A percentile compares a stretch with the other conserved stretches of the same genome.
Evolutionary conservation across 2,888 invertebrate species (phyloP).

Genomic region (Bedellia somnulentella): DNA sequence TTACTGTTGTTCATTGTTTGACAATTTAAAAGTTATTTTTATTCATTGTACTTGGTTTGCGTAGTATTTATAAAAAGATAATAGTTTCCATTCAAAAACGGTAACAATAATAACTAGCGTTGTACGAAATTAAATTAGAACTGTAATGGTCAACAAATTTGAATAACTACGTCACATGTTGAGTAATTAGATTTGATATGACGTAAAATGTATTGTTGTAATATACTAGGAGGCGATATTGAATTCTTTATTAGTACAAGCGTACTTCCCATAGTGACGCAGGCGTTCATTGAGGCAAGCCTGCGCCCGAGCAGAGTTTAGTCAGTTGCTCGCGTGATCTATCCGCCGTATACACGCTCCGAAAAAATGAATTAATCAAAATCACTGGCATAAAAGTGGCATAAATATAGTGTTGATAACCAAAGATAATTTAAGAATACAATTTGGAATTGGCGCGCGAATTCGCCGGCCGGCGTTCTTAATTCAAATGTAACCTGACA

Average conservation of each 20-base stretch:
- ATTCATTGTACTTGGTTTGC: too few species aligned
- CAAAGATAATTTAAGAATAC: too few species aligned
- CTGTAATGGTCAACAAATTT: too few species aligned
- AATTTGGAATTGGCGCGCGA: too few species aligned
- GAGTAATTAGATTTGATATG: background rate
- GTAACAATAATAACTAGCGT: too few species aligned
- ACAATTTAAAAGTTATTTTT: too few species aligned
- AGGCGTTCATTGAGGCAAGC: slow-evolving; percentile 43
- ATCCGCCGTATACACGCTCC: slow-evolving; percentile 51
- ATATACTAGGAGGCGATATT: too few species aligned
- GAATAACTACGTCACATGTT: too few species aligned
- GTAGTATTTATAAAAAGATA: too few species aligned
- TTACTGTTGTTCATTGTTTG: too few species aligned
- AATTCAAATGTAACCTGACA: slow-evolving; percentile 25
- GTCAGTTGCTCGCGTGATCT: slow-evolving; percentile 54
- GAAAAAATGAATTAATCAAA: background rate
- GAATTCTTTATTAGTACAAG: slow-evolving; percentile 1
- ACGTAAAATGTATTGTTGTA: slow-evolving; percentile 1
- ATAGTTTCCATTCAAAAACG: too few species aligned
- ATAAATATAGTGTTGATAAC: background rate
- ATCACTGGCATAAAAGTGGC: slow-evolving; percentile 1
- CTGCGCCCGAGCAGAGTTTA: slow-evolving; percentile 27
- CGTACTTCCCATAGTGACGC: slow-evolving; percentile 57
- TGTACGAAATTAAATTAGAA: too few species aligned
- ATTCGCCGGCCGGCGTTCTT: slow-evolving; percentile 24